Conservation (phyloP, 2,888 invertebrate species). For the Linnaemya tessellans region DNA sequence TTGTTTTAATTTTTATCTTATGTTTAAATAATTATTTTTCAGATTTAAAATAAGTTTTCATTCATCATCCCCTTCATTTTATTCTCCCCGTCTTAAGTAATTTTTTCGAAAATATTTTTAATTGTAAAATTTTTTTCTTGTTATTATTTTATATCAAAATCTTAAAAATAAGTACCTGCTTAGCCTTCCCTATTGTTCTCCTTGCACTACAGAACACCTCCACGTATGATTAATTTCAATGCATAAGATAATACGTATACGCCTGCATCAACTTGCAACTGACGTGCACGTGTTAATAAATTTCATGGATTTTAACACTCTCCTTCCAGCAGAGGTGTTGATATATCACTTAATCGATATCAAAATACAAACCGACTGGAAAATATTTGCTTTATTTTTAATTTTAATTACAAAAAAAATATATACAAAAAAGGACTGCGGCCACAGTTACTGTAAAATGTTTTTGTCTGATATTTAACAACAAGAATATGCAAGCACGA, state of each 20-base stretch:
- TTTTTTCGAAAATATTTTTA: no score
- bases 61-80: no score
- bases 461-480: conserved; percentile 50
- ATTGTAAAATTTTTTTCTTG: no score
- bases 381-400: conserved; percentile 12
- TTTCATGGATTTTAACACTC: not conserved
- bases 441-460: conserved; percentile 9
- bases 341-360: conserved; percentile 11
- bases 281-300: not conserved
- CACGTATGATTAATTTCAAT: conserved; percentile 1
- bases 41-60: no score
- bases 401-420: conserved; percentile 19
- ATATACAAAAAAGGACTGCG: not conserved
- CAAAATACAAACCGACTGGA: not conserved
- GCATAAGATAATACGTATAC: not conserved
- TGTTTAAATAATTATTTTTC: no score
- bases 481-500: conserved; percentile 46
- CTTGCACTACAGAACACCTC: not conserved
- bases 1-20: no score
- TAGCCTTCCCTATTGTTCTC: no score
- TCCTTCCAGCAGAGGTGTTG: conserved; percentile 10
- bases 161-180: no score
- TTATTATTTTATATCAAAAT: no score
- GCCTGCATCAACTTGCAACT: not conserved
- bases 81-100: no score